Evolutionary conservation across 2,888 invertebrate species (phyloP).

Genomic region (Sphaerophoria rueppellii): DNA sequence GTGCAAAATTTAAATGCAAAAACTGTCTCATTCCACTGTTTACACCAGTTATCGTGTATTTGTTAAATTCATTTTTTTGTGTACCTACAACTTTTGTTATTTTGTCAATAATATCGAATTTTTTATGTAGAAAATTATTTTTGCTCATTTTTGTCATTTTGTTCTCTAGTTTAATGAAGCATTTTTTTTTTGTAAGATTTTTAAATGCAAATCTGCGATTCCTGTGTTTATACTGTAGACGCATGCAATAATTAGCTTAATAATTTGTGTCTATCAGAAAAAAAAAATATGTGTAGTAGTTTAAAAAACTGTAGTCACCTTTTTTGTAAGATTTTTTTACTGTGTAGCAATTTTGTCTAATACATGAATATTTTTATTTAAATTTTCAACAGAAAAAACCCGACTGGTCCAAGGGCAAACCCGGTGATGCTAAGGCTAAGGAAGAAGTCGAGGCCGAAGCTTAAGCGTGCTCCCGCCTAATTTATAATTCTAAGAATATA

Average conservation of each 20-base stretch:
- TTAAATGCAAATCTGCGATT: constrained; percentile 48
- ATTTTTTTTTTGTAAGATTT: constrained; percentile 60
- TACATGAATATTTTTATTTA: constrained; percentile 22
- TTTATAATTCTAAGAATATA: constrained; percentile 78
- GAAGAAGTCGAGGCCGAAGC: constrained; percentile 92
- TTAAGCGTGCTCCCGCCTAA: constrained; percentile 85
- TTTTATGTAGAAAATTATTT: constrained; percentile 5
- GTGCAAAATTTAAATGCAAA: constrained; percentile 71
- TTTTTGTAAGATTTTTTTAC: constrained; percentile 41
- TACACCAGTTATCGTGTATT: constrained; percentile 54
- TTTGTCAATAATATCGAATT: constrained; percentile 56
- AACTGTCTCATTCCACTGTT: constrained; percentile 60
- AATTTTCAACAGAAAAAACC: constrained; percentile 92
- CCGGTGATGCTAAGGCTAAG: constrained; percentile 93
- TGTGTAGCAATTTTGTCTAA: background rate
- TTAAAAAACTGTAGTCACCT: constrained; percentile 65
- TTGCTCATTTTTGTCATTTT: constrained; percentile 54
- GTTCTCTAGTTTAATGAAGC: constrained; percentile 51
- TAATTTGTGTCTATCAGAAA: constrained; percentile 15
- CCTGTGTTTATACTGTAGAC: constrained; percentile 54
- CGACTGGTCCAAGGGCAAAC: constrained; percentile 96
- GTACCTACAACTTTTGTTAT: constrained; percentile 24
- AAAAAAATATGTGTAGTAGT: constrained; percentile 35
- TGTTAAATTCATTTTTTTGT: constrained; percentile 16
- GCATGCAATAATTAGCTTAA: constrained; percentile 62